Base-by-base conservation (phyloP, 2,113 vertebrate species). In the Gavia stellata region DNA sequence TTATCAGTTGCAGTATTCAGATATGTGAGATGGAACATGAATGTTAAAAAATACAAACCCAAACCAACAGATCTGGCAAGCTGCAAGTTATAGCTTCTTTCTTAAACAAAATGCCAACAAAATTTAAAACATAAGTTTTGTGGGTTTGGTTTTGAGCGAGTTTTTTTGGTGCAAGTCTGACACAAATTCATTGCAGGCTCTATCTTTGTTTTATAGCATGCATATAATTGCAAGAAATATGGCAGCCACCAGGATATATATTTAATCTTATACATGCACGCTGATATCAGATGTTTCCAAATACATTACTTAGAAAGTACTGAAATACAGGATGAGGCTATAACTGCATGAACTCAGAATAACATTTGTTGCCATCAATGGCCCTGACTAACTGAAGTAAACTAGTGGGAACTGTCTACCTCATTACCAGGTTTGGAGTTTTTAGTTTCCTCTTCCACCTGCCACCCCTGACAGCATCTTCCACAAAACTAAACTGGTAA, bases 321-420 rank as follows among this genome's bases (percentile, higher is more conserved):
- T 31, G 34, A 92, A 92, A 86, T 67, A 91, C 29, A 81, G 23
- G n/a, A 89, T 70, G 68, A 94, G 58, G 36, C 40, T 86, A 15
- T 17, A 92, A 77, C n/a, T 8, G 1, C 53, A 72, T 9, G 25
- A 93, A 90, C 66, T 38, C 58, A 52, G 71, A 94, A 66, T 59
- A 89, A 28, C 28, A 33, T 36, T 72, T 63, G 14, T 68, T 86
- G 81, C 53, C 50, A 49, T 42, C 36, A 87, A 86, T 42, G 34
- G 78, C 44, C 61, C 47, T 38, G 50, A 73, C 56, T 66, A 50
- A 87, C 38, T 65, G n/a, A 92, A 71, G 44, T 53, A 59, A 90
- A 81, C 20, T n/a, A 85, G 31, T 16, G 14, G 40, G 18, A 92
- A 62, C 42, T n/a, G 29, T 33, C 12, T 29, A 42, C 59, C 65